Evolutionary conservation across 30 jellyfish, hydroid and myxozoan genomes (phyloP).

Genomic region (Turritopsis rubra): DNA sequence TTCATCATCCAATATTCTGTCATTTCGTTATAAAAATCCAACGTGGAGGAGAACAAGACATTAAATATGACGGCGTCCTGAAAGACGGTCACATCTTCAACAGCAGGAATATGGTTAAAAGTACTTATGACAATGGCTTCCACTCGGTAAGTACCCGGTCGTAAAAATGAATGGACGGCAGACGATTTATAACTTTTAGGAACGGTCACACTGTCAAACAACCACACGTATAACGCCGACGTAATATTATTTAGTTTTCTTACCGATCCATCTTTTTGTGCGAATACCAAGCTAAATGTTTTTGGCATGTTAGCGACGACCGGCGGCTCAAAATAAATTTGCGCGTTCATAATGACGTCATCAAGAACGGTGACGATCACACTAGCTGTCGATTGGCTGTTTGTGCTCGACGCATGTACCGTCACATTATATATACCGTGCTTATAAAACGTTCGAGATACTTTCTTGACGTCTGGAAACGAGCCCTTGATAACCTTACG

Average conservation of each 20-base stretch:
- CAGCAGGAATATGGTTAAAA: neutral
- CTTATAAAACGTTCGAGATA: conserved; percentile 29
- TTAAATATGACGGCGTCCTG: neutral
- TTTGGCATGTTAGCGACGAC: conserved; percentile 6
- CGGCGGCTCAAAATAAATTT: conserved; percentile 10
- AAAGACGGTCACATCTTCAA: neutral
- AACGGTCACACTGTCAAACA: neutral
- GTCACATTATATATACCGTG: conserved; percentile 60
- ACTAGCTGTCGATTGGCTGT: conserved; percentile 46
- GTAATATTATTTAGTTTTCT: neutral
- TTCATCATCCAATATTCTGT: neutral
- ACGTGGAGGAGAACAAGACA: neutral
- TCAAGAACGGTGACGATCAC: conserved; percentile 5
- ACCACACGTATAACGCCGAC: neutral
- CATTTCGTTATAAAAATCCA: neutral
- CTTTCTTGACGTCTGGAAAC: conserved; percentile 36
- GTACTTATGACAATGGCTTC: neutral
- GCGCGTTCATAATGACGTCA: neutral
- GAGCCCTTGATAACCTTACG: conserved; percentile 9
- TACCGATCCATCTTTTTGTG: conserved; percentile 1
- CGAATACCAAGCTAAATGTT: neutral
- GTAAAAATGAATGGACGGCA: conserved; percentile 7
- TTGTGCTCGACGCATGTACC: conserved; percentile 52
- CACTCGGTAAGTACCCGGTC: neutral
- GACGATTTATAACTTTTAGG: neutral